A percentile compares a stretch with the other conserved stretches of the same genome.
Conservation (phyloP, 1,140 invertebrate species). For the Drosophila parabipectinata region DNA sequence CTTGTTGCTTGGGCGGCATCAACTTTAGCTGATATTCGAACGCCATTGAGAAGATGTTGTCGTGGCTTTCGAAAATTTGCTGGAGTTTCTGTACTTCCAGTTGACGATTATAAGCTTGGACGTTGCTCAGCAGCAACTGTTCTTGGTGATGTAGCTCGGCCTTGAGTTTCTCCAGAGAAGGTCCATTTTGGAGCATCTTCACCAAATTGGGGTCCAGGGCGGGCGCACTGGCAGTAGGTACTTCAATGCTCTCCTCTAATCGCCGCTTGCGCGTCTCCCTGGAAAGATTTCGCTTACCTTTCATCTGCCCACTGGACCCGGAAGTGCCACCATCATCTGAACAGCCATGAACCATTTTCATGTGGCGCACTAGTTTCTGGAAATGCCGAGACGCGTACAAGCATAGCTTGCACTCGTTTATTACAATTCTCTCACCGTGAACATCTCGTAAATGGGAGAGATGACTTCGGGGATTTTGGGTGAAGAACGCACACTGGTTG, state of each 20-base stretch:
- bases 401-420: constrained; percentile 92
- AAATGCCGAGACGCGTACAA: constrained; percentile 94
- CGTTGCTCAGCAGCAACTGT: constrained; percentile 52
- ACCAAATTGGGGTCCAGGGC: background rate
- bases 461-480: constrained; percentile 91
- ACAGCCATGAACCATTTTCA: constrained; percentile 90
- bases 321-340: constrained; percentile 53
- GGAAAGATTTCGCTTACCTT: constrained; percentile 62
- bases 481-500: constrained; percentile 89
- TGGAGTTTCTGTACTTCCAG: constrained; percentile 62
- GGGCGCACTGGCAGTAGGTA: background rate
- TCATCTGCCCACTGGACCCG: constrained; percentile 39
- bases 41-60: constrained; percentile 74
- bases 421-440: constrained; percentile 90
- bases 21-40: constrained; percentile 60
- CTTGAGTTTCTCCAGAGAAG: constrained; percentile 70
- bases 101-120: constrained; percentile 61
- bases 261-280: constrained; percentile 70
- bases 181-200: constrained; percentile 29
- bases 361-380: constrained; percentile 92
- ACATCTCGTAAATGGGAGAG: constrained; percentile 91
- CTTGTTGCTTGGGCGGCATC: constrained; percentile 34
- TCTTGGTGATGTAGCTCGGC: constrained; percentile 61
- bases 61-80: constrained; percentile 38
- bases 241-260: constrained; percentile 69